Percentiles rank a stretch among this genome's conserved stretches.
These are phyloP conservation scores for Physocephala rufipes DNA, from an alignment of 2,888 invertebrate species.

Conservation along the genomic window DNA sequence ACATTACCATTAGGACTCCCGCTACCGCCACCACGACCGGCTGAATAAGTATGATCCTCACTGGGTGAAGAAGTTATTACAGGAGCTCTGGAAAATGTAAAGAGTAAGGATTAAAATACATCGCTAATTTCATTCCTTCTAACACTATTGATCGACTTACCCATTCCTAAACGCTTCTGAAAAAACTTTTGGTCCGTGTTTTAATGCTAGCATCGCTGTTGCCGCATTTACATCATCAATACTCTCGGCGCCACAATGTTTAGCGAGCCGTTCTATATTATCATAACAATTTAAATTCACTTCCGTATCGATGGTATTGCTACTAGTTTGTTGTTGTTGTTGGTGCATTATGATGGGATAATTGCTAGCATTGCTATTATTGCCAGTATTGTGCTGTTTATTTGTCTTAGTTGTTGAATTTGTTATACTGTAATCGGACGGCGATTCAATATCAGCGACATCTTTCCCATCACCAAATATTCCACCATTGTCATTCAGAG, in stretches of 20 bases:
- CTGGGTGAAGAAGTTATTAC: constrained; percentile 89
- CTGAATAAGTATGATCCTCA: constrained; percentile 93
- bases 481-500: constrained; percentile 18
- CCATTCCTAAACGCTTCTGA: constrained; percentile 65
- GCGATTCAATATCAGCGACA: constrained; percentile 55
- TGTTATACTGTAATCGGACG: constrained; percentile 56
- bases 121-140: neutral
- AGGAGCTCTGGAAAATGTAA: constrained; percentile 55
- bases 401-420: constrained; percentile 42
- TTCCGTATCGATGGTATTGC: constrained; percentile 25
- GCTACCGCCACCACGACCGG: constrained; percentile 64
- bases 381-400: constrained; percentile 41
- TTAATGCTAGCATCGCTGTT: constrained; percentile 86
- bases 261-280: constrained; percentile 58
- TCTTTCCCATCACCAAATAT: constrained; percentile 42
- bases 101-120: neutral
- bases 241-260: constrained; percentile 68
- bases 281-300: constrained; percentile 54
- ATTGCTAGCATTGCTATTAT: constrained; percentile 36
- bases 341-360: constrained; percentile 23
- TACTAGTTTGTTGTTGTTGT: constrained; percentile 37
- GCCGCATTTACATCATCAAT: constrained; percentile 85
- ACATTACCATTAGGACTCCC: constrained; percentile 51
- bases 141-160: constrained; percentile 48
- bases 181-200: constrained; percentile 80